Percentiles rank a stretch among this genome's conserved stretches.
phyloP scores from a whole-genome alignment of 2,888 invertebrate genomes.

The Yponomeuta cagnagella region DNA sequence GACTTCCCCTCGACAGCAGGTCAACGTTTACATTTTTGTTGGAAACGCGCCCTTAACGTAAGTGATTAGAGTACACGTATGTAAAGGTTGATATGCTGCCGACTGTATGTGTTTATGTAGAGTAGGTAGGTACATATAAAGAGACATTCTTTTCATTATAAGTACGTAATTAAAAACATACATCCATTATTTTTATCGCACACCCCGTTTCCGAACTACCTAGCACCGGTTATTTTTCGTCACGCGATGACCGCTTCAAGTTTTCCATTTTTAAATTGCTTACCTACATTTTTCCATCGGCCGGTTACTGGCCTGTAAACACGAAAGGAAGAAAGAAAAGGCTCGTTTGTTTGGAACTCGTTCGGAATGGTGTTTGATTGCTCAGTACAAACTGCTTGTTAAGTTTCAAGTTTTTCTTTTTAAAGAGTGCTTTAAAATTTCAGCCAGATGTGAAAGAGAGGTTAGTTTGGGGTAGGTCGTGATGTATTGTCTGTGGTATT shows the following conservation, averaged over 20 bases:
- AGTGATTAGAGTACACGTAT: too few species aligned
- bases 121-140: too few species aligned
- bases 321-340: neutral
- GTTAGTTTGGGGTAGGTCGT: too few species aligned
- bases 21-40: too few species aligned
- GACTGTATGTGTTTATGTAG: too few species aligned
- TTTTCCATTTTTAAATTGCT: conserved; percentile 2
- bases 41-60: too few species aligned
- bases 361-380: neutral
- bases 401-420: neutral
- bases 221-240: conserved; percentile 11
- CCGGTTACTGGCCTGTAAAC: conserved; percentile 8
- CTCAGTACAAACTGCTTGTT: neutral
- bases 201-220: neutral
- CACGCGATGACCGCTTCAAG: conserved; percentile 17
- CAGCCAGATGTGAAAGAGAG: neutral
- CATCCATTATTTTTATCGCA: conserved; percentile 14
- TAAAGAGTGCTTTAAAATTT: neutral
- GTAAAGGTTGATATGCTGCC: too few species aligned
- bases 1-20: too few species aligned
- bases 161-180: neutral
- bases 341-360: neutral
- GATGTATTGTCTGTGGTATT: too few species aligned
- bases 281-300: neutral
- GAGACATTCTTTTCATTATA: too few species aligned